Base-by-base conservation (phyloP, 2,797 vertebrate genomes). In the Heteromormyrus szaboi region DNA sequence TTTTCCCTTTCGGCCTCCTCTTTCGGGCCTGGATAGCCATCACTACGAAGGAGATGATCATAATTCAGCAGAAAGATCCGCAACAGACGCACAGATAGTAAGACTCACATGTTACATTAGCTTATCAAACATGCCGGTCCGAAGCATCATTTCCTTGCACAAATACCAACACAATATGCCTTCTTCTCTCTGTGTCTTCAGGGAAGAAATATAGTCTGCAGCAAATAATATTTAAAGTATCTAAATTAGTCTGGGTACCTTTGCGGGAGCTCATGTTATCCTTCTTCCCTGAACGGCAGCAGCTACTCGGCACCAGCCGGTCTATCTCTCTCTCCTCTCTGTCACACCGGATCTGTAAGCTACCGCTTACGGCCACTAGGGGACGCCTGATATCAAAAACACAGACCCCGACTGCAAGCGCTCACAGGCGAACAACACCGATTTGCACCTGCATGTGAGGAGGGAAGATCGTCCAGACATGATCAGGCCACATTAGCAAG, bases 21-120 rank as follows among this genome's bases (percentile, higher is more conserved):
- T 96, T 98, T 89, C 97, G 96, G 93, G 97, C 97, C 95, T 97
- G 97, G 92, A 97, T 97, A 94, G 96, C 96, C 96, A 97, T 95
- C 95, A 97, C 97, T 98, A 93, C 33, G 92, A 90, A 90, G 83
- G 89, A 90, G 88, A 90, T 89, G 17, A 2, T 4, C 54, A 90
- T 68, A 81, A 90, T 90, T 89, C 85, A 89, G 89, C 88, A 91
- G 89, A 90, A 92, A 56, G 87, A 90, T 86, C 59, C 11, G 62
- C 41, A 29, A 65, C 51, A 88, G 29, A 53, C n/a, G 85, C 89
- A 90, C 81, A 50, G 90, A 83, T 88, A 88, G 86, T 89, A 88
- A 91, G 68, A 92, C 89, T 62, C 91, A 93, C 90, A 93, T 87
- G 90, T 91, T 88, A 92, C 90, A 46, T 90, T 89, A 92, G 65